phyloP scores from a whole-genome alignment of 2,888 invertebrate genomes.

The Epiblema foenella region DNA sequence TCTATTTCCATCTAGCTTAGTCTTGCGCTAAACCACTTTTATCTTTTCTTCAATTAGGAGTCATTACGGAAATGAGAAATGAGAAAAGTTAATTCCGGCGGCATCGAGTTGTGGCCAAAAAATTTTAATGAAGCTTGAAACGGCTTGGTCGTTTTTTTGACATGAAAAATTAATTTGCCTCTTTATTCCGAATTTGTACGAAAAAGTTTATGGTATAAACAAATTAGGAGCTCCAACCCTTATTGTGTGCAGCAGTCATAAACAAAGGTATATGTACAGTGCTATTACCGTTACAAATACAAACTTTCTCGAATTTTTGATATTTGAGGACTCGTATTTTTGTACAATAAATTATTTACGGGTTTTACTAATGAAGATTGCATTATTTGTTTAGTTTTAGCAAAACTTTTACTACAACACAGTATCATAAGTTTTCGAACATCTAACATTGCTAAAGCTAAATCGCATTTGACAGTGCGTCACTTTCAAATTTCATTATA shows the following conservation, averaged over 20 bases:
- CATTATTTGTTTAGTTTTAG: too few relatives aligned
- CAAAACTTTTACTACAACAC: too few relatives aligned
- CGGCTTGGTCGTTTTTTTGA: conserved; percentile 62
- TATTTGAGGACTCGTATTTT: background rate
- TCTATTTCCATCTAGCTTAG: conserved; percentile 35
- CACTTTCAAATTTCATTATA: too few relatives aligned
- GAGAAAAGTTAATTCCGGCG: conserved; percentile 73
- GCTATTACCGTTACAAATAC: background rate
- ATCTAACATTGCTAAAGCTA: too few relatives aligned
- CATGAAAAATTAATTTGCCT: conserved; percentile 64
- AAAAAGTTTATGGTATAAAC: conserved; percentile 54
- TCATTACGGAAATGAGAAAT: conserved; percentile 79
- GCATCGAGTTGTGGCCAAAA: conserved; percentile 68
- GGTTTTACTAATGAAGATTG: too few relatives aligned
- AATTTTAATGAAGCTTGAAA: conserved; percentile 72
- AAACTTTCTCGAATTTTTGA: background rate
- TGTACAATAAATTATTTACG: too few relatives aligned
- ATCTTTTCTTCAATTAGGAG: conserved; percentile 67
- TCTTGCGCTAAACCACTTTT: conserved; percentile 50
- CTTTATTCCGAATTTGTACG: conserved; percentile 55
- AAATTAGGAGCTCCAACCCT: conserved; percentile 23
- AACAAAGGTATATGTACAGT: conserved; percentile 3
- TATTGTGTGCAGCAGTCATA: conserved; percentile 5
- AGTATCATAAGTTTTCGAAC: too few relatives aligned
- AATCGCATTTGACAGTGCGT: too few relatives aligned